Evolutionary conservation across 2,113 vertebrate species (phyloP).

Genomic region (Melanostigma gelatinosum): DNA sequence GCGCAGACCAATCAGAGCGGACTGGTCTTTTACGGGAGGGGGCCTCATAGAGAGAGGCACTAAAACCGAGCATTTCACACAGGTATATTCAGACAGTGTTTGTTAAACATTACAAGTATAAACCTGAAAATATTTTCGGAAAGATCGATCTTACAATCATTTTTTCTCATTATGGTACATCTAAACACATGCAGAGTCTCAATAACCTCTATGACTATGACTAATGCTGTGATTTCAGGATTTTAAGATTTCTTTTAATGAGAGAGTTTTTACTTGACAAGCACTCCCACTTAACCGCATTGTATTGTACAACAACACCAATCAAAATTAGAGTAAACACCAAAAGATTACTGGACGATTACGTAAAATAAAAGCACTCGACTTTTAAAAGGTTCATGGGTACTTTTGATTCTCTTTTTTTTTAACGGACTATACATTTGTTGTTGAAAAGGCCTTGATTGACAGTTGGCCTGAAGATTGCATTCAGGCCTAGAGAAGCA

Average conservation of each 20-base stretch:
- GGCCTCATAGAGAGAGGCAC: too few relatives aligned
- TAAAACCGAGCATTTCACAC: neutral
- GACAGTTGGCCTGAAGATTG: neutral
- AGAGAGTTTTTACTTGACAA: neutral
- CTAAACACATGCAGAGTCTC: neutral
- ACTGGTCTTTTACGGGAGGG: too few relatives aligned
- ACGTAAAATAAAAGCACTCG: neutral
- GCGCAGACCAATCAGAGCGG: too few relatives aligned
- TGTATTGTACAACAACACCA: neutral
- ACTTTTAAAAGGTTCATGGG: neutral
- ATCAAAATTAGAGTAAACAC: neutral
- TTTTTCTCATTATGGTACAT: neutral
- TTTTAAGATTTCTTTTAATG: neutral
- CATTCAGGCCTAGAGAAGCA: neutral
- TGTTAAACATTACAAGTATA: too few relatives aligned
- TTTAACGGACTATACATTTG: neutral
- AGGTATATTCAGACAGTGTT: too few relatives aligned
- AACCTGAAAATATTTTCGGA: neutral
- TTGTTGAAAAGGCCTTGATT: constrained; percentile 8
- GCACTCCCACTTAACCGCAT: neutral
- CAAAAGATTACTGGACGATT: neutral
- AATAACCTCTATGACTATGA: neutral
- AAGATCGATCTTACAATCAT: neutral
- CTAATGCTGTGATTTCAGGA: neutral
- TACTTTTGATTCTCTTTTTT: neutral